Percentiles rank a stretch among this genome's conserved stretches.
Evolutionary conservation across 1,140 invertebrate genomes (phyloP).

Genomic region (Drosophila ohnishii): DNA sequence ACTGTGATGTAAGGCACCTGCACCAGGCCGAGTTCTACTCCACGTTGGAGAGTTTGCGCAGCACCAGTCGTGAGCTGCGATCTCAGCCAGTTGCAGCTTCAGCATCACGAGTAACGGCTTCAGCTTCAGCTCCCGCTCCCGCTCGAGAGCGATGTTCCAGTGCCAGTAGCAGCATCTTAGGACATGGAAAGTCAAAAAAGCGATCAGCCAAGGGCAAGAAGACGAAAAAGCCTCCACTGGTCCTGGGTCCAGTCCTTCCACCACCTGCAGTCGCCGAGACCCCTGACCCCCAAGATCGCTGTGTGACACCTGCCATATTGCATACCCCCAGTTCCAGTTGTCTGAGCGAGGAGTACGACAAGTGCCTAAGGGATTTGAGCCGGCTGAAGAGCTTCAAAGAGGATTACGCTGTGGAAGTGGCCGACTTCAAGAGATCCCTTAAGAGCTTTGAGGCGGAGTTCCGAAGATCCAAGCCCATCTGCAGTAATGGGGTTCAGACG

Average conservation of each 20-base stretch:
- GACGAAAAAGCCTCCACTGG: constrained; percentile 38
- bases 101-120: background rate
- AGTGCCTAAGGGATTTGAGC: constrained; percentile 56
- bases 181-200: constrained; percentile 48
- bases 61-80: constrained; percentile 68
- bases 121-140: constrained; percentile 1
- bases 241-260: constrained; percentile 13
- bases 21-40: constrained; percentile 77
- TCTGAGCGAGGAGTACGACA: constrained; percentile 65
- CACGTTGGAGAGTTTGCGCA: constrained; percentile 68
- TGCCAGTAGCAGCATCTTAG: constrained; percentile 37
- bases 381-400: constrained; percentile 69
- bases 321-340: constrained; percentile 34
- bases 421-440: constrained; percentile 69
- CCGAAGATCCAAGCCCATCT: constrained; percentile 60
- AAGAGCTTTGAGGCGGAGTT: constrained; percentile 70
- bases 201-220: constrained; percentile 47
- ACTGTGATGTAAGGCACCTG: constrained; percentile 79
- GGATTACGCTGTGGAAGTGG: constrained; percentile 70
- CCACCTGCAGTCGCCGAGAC: constrained; percentile 6
- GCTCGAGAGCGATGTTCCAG: constrained; percentile 39
- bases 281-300: constrained; percentile 8
- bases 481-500: constrained; percentile 49
- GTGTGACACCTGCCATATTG: constrained; percentile 4
- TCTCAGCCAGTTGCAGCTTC: constrained; percentile 29